Evolutionary conservation across 2,797 vertebrate genomes (phyloP).

Genomic region (Gallinago nigripennis): DNA sequence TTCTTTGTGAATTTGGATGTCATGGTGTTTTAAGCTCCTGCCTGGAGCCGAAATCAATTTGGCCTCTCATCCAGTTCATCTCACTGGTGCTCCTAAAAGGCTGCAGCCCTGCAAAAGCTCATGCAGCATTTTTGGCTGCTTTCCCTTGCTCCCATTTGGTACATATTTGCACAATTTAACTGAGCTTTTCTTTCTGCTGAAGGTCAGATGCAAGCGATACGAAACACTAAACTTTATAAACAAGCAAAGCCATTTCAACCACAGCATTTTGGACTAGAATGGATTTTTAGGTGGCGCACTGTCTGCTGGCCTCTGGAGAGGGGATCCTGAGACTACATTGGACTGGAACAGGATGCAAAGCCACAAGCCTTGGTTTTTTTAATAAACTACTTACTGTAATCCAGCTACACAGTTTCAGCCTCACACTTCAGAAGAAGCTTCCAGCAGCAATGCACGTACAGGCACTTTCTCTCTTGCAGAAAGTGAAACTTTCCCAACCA

Average conservation of each 20-base stretch:
- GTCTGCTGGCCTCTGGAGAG: conserved; percentile 52
- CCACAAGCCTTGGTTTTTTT: conserved; percentile 48
- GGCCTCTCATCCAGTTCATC: conserved; percentile 46
- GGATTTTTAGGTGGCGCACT: conserved; percentile 48
- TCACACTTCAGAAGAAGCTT: conserved; percentile 51
- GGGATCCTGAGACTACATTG: conserved; percentile 45
- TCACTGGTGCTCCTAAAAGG: conserved; percentile 52
- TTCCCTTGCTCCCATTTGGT: conserved; percentile 60
- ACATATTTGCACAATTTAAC: conserved; percentile 61
- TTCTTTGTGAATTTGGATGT: conserved; percentile 65
- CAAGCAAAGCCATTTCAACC: conserved; percentile 54
- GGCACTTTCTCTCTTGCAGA: conserved; percentile 47
- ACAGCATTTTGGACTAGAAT: conserved; percentile 39
- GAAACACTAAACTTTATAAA: conserved; percentile 69
- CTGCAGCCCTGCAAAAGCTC: conserved; percentile 57
- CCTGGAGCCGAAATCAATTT: conserved; percentile 58
- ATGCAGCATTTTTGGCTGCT: conserved; percentile 49
- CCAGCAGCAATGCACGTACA: conserved; percentile 28
- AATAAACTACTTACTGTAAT: conserved; percentile 62
- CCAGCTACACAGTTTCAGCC: conserved; percentile 38
- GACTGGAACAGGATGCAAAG: conserved; percentile 45
- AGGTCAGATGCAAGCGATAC: conserved; percentile 58
- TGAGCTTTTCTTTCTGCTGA: conserved; percentile 63
- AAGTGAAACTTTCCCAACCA: conserved; percentile 57
- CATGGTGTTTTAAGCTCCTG: conserved; percentile 52